Evolutionary conservation across 2,888 invertebrate genomes (phyloP), one percentile per base, ranked within the genome.

Genomic region (Epinotia demarniana): DNA sequence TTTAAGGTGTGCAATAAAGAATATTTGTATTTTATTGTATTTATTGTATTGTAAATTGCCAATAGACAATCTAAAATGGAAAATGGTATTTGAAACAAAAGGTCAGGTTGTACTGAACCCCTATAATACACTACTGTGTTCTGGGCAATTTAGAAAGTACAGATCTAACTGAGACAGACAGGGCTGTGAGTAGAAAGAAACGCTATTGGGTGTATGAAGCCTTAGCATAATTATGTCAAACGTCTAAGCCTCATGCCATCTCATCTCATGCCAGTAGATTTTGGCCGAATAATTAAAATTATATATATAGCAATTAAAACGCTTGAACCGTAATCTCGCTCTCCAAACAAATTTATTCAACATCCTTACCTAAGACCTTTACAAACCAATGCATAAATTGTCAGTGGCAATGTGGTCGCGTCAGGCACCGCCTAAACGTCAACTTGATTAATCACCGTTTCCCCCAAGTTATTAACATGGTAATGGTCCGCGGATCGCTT

Each of bases 401-500:
- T 82, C 82, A 82, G 80, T 82, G 79, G 83, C 88, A 84, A 85
- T 79, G 88, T 86, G 90, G 89, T 88, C 84, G 81, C 79, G 73
- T 62, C 70, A 76, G 78, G 86, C 84, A 87, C 86, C 85, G 85
- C 86, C 87, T 85, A 88, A 86, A 90, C 89, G 93, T 93, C 93
- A 92, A 88, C 81, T 90, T 94, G 93, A 94, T 94, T 94, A 93
- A 93, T 93, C 88, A 86, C 90, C 84, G 79, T 83, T 86, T 90
- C 93, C 94, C 93, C 92, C 83, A 90, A 82, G 90, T 92, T 93
- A 93, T 94, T 93, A 93, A 93, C 94, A 93, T 94, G 92, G 93
- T 92, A 94, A 94, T 93, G 90, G 90, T 88, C 87, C 90, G 88
- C 89, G 90, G 90, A 93, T 92, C 91, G 91, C 91, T 92, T 93